phyloP scores from a whole-genome alignment of 92 coral and sea anemone genomes.

The Palythoa heliodiscus region DNA sequence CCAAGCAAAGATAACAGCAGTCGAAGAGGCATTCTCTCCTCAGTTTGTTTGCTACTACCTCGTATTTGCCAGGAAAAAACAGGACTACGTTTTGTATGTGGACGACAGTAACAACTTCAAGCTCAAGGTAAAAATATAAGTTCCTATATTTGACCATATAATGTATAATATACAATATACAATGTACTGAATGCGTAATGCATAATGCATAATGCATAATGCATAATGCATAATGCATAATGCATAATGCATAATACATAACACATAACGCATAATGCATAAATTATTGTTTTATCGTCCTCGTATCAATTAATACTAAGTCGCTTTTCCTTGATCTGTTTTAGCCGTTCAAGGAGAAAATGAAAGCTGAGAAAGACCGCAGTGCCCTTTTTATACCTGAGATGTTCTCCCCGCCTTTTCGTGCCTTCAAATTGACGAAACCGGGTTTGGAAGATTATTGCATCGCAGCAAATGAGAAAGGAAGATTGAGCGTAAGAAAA shows the following conservation, averaged over 20 bases:
- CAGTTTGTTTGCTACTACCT: neutral
- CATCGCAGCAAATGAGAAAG: slow-evolving; percentile 24
- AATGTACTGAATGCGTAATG: too few species aligned
- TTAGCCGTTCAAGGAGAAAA: slow-evolving; percentile 1
- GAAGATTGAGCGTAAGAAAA: slow-evolving; percentile 2
- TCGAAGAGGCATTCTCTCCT: neutral
- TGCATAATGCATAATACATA: too few species aligned
- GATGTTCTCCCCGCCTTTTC: neutral
- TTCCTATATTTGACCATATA: too few species aligned
- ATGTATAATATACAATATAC: too few species aligned
- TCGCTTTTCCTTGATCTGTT: neutral
- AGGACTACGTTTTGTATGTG: slow-evolving; percentile 4
- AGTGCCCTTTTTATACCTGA: slow-evolving; percentile 22
- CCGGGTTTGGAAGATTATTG: slow-evolving; percentile 9
- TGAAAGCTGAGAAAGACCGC: neutral
- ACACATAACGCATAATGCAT: too few species aligned
- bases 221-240: too few species aligned
- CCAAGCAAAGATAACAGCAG: neutral
- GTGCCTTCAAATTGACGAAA: slow-evolving; percentile 6
- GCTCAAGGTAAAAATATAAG: slow-evolving; percentile 10
- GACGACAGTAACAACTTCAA: neutral
- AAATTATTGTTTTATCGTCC: too few species aligned
- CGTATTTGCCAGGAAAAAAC: neutral
- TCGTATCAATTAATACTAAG: too few species aligned
- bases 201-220: too few species aligned